These are phyloP conservation scores for Garrulus glandarius DNA, from an alignment of 2,797 vertebrate genomes.

Conservation along the genomic window DNA sequence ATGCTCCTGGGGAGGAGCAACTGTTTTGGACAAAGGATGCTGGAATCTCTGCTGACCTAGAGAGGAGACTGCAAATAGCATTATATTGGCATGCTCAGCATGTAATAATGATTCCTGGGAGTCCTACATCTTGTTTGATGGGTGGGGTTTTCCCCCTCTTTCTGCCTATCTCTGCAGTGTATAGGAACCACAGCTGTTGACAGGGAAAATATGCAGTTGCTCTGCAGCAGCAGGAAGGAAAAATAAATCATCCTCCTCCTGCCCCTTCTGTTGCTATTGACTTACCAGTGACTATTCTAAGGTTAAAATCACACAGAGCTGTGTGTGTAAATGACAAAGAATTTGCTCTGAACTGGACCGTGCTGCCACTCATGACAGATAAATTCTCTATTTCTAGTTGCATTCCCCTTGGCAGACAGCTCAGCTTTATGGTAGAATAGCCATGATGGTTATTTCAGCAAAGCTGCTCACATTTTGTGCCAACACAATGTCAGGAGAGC, in stretches of 20 bases:
- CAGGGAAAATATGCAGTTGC: constrained; percentile 53
- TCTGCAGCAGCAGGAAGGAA: constrained; percentile 35
- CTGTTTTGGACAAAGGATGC: constrained; percentile 7
- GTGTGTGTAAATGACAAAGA: constrained; percentile 5
- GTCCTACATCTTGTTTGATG: constrained; percentile 37
- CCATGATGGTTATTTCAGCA: background rate
- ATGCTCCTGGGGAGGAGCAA: background rate
- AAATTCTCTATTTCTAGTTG: background rate
- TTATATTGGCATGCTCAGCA: constrained; percentile 42
- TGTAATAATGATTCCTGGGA: constrained; percentile 35
- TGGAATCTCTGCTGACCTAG: constrained; percentile 30
- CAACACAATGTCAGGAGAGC: rapidly evolving
- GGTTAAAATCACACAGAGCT: constrained; percentile 36
- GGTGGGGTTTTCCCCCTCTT: background rate
- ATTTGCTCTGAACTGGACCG: constrained; percentile 16
- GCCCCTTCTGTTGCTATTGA: constrained; percentile 25
- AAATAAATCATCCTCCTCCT: constrained; percentile 31
- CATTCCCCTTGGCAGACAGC: background rate
- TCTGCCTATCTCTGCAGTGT: background rate
- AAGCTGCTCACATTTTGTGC: background rate
- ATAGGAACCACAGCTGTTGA: constrained; percentile 60
- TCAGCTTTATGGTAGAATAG: background rate
- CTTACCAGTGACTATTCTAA: background rate
- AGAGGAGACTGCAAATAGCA: constrained; percentile 20
- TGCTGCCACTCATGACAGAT: background rate